A percentile compares a stretch with the other conserved stretches of the same genome.
phyloP scores from a whole-genome alignment of 2,888 invertebrate species.

The Opisthograptis luteolata region DNA sequence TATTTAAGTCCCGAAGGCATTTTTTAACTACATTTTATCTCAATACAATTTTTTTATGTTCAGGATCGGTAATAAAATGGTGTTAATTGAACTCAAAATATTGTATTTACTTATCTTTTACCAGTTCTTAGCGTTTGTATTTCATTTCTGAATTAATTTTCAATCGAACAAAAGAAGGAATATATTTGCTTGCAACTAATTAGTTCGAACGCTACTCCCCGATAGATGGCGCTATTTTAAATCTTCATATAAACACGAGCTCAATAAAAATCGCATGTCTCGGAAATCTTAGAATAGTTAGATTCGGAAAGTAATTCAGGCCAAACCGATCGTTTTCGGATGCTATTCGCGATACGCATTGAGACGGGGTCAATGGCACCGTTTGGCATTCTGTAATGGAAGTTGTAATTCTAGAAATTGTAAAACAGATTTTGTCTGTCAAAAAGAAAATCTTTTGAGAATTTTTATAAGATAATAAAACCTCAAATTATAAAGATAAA shows the following conservation, averaged over 20 bases:
- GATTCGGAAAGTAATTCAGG: slow-evolving; percentile 35
- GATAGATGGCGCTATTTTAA: slow-evolving; percentile 33
- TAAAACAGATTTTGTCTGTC: too few species aligned
- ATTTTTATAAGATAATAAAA: too few species aligned
- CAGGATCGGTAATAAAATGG: too few species aligned
- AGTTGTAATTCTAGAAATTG: slow-evolving; percentile 2
- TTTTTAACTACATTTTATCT: too few species aligned
- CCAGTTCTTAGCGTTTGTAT: too few species aligned
- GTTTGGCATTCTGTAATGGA: slow-evolving; percentile 8
- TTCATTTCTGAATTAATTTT: neutral
- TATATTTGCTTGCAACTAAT: neutral
- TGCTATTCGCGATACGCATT: slow-evolving; percentile 20
- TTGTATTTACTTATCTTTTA: too few species aligned
- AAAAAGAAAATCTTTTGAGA: too few species aligned
- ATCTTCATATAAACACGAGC: neutral
- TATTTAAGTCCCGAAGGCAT: too few species aligned
- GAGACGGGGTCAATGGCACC: slow-evolving; percentile 25
- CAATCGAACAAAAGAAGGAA: neutral
- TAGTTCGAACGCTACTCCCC: slow-evolving; percentile 23
- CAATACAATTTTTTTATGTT: too few species aligned
- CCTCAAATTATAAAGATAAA: too few species aligned
- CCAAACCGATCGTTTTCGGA: slow-evolving; percentile 27
- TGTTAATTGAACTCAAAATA: too few species aligned
- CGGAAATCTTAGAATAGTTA: slow-evolving; percentile 27
- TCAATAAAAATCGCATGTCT: slow-evolving; percentile 20